A percentile compares a stretch with the other conserved stretches of the same genome.
These are phyloP conservation scores for Podocnemis expansa DNA, from an alignment of 2,113 vertebrate species.

Conservation along the genomic window DNA sequence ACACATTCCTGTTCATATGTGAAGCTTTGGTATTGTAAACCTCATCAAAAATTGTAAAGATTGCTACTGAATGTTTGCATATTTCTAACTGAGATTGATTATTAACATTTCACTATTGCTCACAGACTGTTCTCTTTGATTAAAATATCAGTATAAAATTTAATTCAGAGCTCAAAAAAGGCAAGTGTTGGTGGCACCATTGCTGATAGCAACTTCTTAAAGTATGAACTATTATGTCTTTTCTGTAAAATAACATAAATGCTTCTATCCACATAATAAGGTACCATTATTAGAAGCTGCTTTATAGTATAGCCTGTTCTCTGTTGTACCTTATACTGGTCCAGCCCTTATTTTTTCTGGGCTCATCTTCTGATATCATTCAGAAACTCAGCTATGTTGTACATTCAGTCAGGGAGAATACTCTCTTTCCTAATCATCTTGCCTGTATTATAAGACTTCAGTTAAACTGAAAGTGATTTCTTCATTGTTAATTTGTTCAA, in stretches of 20 bases:
- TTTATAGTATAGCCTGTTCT: not conserved
- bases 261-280: not conserved
- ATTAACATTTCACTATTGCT: not conserved
- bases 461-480: not conserved
- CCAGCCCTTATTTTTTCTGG: not conserved
- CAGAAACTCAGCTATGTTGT: not conserved
- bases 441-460: not conserved
- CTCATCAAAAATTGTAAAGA: not conserved
- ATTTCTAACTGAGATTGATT: not conserved
- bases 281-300: not conserved
- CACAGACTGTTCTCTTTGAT: not conserved
- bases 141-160: not conserved
- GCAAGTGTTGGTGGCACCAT: not conserved
- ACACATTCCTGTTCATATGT: not conserved
- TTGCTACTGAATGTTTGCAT: not conserved
- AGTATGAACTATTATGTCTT: not conserved
- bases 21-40: not conserved
- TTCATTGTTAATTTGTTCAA: conserved; percentile 15
- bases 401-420: not conserved
- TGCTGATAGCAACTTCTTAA: not conserved
- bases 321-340: not conserved
- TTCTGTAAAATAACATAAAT: not conserved
- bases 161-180: not conserved
- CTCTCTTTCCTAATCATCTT: not conserved
- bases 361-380: not conserved